Conservation (phyloP, 2,888 invertebrate species). For the Melinaea marsaeus region DNA sequence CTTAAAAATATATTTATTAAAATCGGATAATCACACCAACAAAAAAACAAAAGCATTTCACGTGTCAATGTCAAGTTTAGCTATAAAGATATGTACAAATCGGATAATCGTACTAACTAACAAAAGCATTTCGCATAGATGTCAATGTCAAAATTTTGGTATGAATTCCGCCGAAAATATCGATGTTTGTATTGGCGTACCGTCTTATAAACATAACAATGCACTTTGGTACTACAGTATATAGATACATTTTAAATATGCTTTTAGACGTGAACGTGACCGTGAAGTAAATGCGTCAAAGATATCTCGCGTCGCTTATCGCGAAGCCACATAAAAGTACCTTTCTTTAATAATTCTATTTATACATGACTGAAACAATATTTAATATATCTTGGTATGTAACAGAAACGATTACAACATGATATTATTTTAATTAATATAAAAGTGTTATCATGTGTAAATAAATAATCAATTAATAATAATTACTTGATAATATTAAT, state of each 20-base stretch:
- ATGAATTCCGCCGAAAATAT: background rate
- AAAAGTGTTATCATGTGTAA: no score
- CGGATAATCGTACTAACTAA: no score
- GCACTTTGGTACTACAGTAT: constrained; percentile 12
- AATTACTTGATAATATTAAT: no score
- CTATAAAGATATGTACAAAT: no score
- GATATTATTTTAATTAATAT: no score
- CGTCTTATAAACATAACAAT: constrained; percentile 14
- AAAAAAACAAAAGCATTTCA: background rate
- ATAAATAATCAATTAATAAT: no score
- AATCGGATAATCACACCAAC: no score
- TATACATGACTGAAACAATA: constrained; percentile 41
- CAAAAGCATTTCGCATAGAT: no score
- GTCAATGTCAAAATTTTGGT: background rate
- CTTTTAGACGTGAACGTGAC: constrained; percentile 60
- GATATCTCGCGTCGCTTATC: constrained; percentile 47
- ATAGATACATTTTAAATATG: constrained; percentile 17
- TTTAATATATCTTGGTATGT: background rate
- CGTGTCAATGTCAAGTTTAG: no score
- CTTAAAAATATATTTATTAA: no score
- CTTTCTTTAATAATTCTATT: constrained; percentile 40
- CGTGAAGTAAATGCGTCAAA: constrained; percentile 53
- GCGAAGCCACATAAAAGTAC: constrained; percentile 57
- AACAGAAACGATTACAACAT: background rate
- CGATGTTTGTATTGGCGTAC: background rate